Evolutionary conservation across 2,888 invertebrate genomes (phyloP).

Genomic region (Flexamia atlantica): DNA sequence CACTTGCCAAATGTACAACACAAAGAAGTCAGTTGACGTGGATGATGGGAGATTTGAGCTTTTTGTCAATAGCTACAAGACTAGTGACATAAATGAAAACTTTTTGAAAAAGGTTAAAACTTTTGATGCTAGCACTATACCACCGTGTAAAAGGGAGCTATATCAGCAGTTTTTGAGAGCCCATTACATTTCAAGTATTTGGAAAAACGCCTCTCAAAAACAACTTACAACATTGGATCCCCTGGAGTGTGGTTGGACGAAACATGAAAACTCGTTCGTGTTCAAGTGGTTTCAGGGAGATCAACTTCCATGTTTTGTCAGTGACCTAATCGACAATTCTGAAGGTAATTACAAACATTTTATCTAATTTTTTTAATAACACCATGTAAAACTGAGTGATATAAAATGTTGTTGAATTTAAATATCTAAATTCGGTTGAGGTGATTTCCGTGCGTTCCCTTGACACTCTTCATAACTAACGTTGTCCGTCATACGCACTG

Average conservation of each 20-base stretch:
- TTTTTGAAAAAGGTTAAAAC: neutral
- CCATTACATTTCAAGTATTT: constrained; percentile 1
- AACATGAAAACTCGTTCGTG: neutral
- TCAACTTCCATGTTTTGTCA: constrained; percentile 2
- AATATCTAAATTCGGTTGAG: too few relatives aligned
- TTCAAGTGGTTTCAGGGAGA: constrained; percentile 20
- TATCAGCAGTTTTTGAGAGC: constrained; percentile 13
- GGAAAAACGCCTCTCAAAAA: neutral
- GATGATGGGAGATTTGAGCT: constrained; percentile 2
- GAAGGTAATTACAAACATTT: too few relatives aligned
- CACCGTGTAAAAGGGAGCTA: constrained; percentile 20
- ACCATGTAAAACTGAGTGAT: too few relatives aligned
- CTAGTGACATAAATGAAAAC: neutral
- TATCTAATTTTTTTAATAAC: too few relatives aligned
- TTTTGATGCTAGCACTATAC: constrained; percentile 2
- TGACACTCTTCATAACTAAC: too few relatives aligned
- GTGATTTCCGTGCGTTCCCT: too few relatives aligned
- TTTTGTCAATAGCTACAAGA: neutral
- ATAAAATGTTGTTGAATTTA: too few relatives aligned
- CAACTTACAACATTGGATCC: constrained; percentile 9
- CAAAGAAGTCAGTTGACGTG: neutral
- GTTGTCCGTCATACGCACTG: too few relatives aligned
- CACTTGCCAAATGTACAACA: neutral
- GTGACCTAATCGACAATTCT: constrained; percentile 25
- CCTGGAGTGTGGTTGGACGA: neutral